phyloP scores from a whole-genome alignment of 1,140 invertebrate genomes.

The Halesus radiatus region DNA sequence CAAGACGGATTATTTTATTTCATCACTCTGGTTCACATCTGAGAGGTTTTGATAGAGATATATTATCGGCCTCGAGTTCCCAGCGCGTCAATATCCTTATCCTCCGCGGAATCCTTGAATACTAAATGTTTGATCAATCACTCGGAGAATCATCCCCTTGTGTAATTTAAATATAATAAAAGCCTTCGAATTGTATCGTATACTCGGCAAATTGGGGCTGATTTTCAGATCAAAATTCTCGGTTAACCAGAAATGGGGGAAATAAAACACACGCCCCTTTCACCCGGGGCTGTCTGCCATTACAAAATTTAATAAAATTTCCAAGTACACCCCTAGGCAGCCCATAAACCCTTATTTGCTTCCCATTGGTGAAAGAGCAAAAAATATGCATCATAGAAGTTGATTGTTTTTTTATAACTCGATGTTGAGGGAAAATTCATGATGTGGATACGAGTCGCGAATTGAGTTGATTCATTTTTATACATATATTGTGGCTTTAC shows the following conservation, averaged over 20 bases:
- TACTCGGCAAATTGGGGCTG: slow-evolving; percentile 8
- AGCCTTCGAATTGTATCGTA: neutral
- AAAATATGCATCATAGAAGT: no score
- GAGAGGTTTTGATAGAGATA: no score
- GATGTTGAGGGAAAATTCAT: no score
- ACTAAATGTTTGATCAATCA: slow-evolving; percentile 11
- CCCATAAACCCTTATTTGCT: slow-evolving; percentile 40
- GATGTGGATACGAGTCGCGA: no score
- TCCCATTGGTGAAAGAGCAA: neutral
- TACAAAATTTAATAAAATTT: slow-evolving; percentile 54
- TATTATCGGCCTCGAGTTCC: no score
- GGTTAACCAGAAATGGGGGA: slow-evolving; percentile 6
- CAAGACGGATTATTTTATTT: no score
- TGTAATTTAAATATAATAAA: slow-evolving; percentile 15
- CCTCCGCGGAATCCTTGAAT: neutral
- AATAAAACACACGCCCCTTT: slow-evolving; percentile 26
- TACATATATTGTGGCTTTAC: no score
- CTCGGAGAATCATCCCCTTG: neutral
- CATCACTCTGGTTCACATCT: no score
- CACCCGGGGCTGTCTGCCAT: slow-evolving; percentile 25
- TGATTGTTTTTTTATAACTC: no score
- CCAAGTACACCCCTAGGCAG: slow-evolving; percentile 29
- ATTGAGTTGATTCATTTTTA: no score
- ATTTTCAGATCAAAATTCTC: slow-evolving; percentile 17
- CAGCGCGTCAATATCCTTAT: neutral